phyloP scores from a whole-genome alignment of 2,113 vertebrate species.

The Tragelaphus buxtoni region DNA sequence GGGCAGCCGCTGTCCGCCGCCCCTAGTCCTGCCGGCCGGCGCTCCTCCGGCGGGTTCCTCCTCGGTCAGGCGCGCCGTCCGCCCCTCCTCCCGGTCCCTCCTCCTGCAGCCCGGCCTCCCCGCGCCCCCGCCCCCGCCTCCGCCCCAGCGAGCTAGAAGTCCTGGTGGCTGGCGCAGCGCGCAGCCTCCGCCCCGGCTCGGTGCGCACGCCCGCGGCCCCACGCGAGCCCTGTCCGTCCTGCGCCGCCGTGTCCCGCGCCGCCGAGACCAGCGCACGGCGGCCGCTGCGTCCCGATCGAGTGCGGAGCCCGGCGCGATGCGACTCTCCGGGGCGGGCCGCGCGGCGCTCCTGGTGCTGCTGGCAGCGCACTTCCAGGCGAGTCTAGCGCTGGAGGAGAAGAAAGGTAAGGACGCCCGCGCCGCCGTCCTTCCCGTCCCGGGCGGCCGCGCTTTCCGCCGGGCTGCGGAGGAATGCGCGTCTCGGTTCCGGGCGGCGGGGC shows the following conservation, averaged over 20 bases:
- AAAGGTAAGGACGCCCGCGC: slow-evolving; percentile 69
- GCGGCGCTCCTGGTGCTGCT: slow-evolving; percentile 66
- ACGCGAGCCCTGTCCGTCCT: not conserved
- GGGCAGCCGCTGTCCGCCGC: not conserved
- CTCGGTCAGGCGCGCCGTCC: not conserved
- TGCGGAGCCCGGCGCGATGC: slow-evolving; percentile 42
- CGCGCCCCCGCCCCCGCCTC: not conserved
- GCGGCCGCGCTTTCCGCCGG: not conserved
- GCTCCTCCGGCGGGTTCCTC: not conserved
- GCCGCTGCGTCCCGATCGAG: not conserved
- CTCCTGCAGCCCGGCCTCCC: slow-evolving; percentile 12
- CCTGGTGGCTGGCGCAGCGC: slow-evolving; percentile 32
- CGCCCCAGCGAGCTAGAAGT: slow-evolving; percentile 20
- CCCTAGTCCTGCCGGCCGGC: not conserved
- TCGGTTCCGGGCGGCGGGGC: no score
- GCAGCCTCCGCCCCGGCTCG: slow-evolving; percentile 60
- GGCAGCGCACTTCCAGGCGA: slow-evolving; percentile 2
- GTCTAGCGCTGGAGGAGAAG: slow-evolving; percentile 75
- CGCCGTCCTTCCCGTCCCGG: not conserved
- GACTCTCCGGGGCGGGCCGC: not conserved
- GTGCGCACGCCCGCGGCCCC: slow-evolving; percentile 30
- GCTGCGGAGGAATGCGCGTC: not conserved
- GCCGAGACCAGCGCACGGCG: not conserved
- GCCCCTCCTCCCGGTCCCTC: slow-evolving; percentile 36
- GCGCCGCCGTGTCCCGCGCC: not conserved